Evolutionary conservation across 2,113 vertebrate species (phyloP).

Genomic region (Crotalus tigris): DNA sequence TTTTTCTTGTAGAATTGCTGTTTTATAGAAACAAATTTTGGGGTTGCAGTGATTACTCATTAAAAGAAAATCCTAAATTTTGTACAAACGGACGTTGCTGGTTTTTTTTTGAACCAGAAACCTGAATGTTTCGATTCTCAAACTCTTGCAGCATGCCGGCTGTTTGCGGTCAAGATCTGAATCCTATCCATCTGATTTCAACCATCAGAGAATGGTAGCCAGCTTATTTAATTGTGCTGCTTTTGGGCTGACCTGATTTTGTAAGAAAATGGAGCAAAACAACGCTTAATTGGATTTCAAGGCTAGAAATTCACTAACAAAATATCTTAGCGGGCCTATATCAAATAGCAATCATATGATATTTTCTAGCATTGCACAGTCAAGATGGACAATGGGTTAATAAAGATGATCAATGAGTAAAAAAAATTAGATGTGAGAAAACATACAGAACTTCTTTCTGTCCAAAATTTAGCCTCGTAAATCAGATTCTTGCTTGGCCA

Average conservation of each 20-base stretch:
- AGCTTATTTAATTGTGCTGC: background rate
- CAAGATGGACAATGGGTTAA: background rate
- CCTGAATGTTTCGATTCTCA: background rate
- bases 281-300: background rate
- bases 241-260: background rate
- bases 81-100: background rate
- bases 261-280: background rate
- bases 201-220: background rate
- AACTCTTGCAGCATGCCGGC: background rate
- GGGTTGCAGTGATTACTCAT: background rate
- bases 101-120: background rate
- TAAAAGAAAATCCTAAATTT: background rate
- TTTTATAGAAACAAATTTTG: background rate
- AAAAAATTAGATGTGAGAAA: background rate
- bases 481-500: background rate
- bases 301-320: background rate
- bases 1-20: background rate
- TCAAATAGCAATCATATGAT: background rate
- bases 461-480: background rate
- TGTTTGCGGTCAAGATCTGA: background rate
- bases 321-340: background rate
- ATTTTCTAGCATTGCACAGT: background rate
- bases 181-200: background rate
- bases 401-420: no score
- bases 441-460: background rate